Evolutionary conservation across 2,797 vertebrate species (phyloP), one percentile per base, ranked within the genome.

Genomic region (Caiman crocodilus): DNA sequence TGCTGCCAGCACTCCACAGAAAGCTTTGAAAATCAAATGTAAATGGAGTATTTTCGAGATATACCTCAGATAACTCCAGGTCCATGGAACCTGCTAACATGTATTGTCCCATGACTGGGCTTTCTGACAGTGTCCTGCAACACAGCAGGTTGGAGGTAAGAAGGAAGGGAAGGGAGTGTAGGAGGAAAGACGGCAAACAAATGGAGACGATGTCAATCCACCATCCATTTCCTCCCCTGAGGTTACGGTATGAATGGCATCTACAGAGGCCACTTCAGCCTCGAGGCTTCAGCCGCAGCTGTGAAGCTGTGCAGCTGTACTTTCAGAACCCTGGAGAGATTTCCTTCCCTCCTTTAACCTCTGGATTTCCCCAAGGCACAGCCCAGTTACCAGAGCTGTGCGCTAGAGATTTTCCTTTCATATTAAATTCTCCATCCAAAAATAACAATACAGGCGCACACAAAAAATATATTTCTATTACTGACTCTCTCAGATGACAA

Each of bases 1-100:
- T 16, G 87, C 92, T 96, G 94, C 94, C 94, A 97, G 77, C 80
- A 23, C 58, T 90, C 73, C 84, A 94, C 5, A 65, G 85, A 90
- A 90, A 90, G 91, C 83, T 95, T 63, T 93, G 63, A 88, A 96
- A 96, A 75, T 64, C 74, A 61, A 60, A 88, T 95, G 60, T 67
- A 90, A 96, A 87, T 82, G 76, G 87, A 83, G 91, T 75, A 74
- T 83, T 86, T 17, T 79, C 21, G 76, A 91, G 95, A 93, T 91
- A 93, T 56, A 78, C 78, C 83, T 28, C 73, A 83, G 58, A 64
- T 5, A 4, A 79, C 74, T 83, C 87, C 82, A 92, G 80, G 76
- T 69, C 85, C 0, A 0, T 10, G 69, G 56, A 81, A 87, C 76
- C 5, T 64, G 32, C 77, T 35, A 42, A 18, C 0, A 11, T 14